Percentiles rank a stretch among this genome's conserved stretches.
Conservation (phyloP, 2,113 vertebrate genomes). For the Oryzias woworae region DNA sequence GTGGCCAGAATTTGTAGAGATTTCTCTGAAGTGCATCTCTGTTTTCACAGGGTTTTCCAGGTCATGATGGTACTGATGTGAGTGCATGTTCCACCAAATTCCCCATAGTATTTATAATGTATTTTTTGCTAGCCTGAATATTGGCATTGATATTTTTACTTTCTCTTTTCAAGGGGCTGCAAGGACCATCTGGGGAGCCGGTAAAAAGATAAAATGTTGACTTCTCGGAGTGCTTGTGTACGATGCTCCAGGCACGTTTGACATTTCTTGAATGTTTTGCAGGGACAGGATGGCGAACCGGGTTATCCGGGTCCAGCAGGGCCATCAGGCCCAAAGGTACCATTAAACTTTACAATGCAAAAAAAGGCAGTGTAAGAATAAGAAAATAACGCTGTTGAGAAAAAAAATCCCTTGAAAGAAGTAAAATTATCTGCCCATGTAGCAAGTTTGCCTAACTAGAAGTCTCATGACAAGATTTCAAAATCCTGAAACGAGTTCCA, state of each 20-base stretch:
- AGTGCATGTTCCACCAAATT: slow-evolving; percentile 41
- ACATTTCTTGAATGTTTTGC: slow-evolving; percentile 31
- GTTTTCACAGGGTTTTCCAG: slow-evolving; percentile 78
- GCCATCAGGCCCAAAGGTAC: slow-evolving; percentile 80
- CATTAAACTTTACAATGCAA: not conserved
- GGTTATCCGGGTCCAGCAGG: slow-evolving; percentile 83
- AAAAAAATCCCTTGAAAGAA: no score
- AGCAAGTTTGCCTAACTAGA: no score
- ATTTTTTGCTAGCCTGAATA: not conserved
- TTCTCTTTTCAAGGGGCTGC: slow-evolving; percentile 75
- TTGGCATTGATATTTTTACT: not conserved
- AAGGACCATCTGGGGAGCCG: slow-evolving; percentile 83
- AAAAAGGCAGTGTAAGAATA: no score
- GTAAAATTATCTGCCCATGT: no score
- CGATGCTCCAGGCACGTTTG: not conserved
- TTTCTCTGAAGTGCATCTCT: not conserved
- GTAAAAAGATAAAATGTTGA: slow-evolving; percentile 58
- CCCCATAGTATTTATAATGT: not conserved
- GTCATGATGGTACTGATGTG: slow-evolving; percentile 80
- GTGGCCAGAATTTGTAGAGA: slow-evolving; percentile 36
- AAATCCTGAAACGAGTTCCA: no score
- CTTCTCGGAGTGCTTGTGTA: not conserved
- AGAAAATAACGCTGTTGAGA: no score
- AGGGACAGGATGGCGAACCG: slow-evolving; percentile 86
- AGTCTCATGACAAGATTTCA: no score